These are phyloP conservation scores for Cyclura pinguis DNA, from an alignment of 2,797 vertebrate species.

Conservation along the genomic window DNA sequence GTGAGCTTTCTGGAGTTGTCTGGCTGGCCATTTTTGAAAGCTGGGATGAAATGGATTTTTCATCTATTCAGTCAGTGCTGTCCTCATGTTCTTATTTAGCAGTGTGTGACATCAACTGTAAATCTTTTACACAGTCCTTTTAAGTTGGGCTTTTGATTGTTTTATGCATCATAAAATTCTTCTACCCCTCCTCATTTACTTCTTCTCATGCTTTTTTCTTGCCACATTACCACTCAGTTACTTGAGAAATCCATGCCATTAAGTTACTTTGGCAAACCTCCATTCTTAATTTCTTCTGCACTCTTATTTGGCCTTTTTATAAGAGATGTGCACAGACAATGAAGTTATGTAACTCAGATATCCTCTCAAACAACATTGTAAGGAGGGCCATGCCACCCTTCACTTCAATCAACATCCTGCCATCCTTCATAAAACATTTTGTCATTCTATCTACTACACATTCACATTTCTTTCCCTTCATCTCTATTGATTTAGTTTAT, in stretches of 20 bases:
- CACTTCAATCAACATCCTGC: not conserved
- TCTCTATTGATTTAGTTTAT: not conserved
- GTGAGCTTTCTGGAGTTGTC: not conserved
- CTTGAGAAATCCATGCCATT: no score
- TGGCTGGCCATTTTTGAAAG: not conserved
- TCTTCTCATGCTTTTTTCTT: not conserved
- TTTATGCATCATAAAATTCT: not conserved
- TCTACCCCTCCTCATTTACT: not conserved
- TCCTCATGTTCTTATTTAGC: not conserved
- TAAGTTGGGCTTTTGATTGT: not conserved
- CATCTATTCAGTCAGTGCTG: not conserved
- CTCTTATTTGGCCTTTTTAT: conserved; percentile 4
- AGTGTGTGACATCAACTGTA: not conserved
- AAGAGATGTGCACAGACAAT: not conserved
- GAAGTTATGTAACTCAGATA: not conserved
- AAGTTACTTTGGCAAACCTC: not conserved
- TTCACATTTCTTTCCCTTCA: not conserved
- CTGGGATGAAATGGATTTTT: not conserved
- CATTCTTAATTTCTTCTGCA: not conserved
- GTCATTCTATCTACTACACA: conserved; percentile 9
- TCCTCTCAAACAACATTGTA: not conserved
- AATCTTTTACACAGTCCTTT: not conserved
- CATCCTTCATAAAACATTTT: conserved; percentile 15
- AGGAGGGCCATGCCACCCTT: not conserved
- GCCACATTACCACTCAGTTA: not conserved